phyloP scores from a whole-genome alignment of 2,888 invertebrate genomes.

The Mongoloraphidia duomilia region DNA sequence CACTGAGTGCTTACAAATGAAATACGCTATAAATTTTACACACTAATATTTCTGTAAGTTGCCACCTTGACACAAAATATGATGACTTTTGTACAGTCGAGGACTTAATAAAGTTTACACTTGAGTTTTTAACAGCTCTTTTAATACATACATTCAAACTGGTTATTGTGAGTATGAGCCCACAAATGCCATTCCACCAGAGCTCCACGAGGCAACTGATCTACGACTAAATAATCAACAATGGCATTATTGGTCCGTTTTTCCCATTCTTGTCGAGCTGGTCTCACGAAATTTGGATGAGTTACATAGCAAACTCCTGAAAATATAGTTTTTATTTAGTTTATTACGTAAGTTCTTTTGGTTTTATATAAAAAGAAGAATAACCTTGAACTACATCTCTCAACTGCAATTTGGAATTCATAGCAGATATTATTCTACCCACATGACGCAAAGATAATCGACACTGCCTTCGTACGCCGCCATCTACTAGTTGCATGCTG shows the following conservation, averaged over 20 bases:
- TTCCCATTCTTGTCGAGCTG: constrained; percentile 69
- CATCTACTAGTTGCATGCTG: constrained; percentile 55
- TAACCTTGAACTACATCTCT: constrained; percentile 65
- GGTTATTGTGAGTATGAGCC: constrained; percentile 76
- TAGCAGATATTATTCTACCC: constrained; percentile 64
- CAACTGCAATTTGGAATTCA: constrained; percentile 61
- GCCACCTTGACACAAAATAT: no score
- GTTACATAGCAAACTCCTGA: constrained; percentile 79
- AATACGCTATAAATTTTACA: no score
- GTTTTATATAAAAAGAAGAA: not conserved
- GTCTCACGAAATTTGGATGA: constrained; percentile 49
- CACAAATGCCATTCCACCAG: constrained; percentile 88
- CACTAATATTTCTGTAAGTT: no score
- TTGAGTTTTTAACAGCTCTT: no score
- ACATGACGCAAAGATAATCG: constrained; percentile 73
- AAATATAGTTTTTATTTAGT: not conserved
- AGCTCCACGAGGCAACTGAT: constrained; percentile 64
- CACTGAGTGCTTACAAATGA: no score
- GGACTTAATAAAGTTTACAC: no score
- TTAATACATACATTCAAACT: constrained; percentile 61
- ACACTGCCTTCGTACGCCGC: constrained; percentile 69
- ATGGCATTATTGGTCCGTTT: constrained; percentile 73
- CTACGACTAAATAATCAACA: constrained; percentile 74
- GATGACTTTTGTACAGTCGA: no score
- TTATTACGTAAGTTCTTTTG: not conserved